These are phyloP conservation scores for Lamellibrachia luymesi DNA, from an alignment of 1,140 invertebrate genomes.

Conservation along the genomic window DNA sequence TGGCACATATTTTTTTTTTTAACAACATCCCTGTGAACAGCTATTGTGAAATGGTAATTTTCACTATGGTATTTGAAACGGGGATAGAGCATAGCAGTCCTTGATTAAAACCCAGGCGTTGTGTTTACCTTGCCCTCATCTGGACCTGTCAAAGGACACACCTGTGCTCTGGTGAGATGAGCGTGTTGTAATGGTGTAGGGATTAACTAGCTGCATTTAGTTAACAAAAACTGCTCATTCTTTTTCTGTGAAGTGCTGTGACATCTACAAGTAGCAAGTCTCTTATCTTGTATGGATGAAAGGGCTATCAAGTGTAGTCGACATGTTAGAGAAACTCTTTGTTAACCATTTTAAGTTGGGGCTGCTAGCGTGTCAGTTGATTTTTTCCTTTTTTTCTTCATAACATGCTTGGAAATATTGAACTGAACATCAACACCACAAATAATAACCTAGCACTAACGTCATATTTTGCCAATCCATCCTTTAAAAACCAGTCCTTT, in stretches of 20 bases:
- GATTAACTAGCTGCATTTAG: no score
- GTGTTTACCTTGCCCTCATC: background rate
- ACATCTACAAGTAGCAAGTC: no score
- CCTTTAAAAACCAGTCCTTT: no score
- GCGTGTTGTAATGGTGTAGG: background rate
- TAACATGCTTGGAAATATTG: no score
- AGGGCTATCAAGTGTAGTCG: no score
- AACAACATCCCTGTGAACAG: background rate
- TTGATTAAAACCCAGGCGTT: conserved; percentile 4
- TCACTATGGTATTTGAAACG: background rate
- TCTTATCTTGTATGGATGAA: no score
- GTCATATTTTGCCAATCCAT: no score
- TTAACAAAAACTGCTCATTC: background rate
- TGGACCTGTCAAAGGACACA: background rate
- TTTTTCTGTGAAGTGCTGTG: background rate
- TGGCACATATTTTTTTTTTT: no score
- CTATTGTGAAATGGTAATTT: background rate
- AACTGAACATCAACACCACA: no score
- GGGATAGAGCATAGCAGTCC: background rate
- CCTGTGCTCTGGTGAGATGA: background rate
- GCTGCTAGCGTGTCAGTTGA: no score
- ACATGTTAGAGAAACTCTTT: background rate
- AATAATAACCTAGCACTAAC: no score
- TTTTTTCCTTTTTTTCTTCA: no score
- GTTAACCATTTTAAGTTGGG: background rate